Base-by-base conservation (phyloP, 2,888 invertebrate species). In the Linnaemya tessellans region DNA sequence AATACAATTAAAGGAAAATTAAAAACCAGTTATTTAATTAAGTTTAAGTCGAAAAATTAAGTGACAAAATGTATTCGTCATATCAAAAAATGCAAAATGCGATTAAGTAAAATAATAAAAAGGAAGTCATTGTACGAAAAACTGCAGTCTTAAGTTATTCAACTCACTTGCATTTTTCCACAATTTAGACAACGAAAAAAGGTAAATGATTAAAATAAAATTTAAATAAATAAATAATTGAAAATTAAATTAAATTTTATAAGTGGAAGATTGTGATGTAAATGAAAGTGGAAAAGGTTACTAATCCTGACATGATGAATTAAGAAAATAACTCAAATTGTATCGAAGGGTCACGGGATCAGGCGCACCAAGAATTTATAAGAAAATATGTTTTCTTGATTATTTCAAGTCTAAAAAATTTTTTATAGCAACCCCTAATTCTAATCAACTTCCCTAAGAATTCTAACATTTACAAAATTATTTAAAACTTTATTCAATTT, bases 111-210 rank as follows among this genome's bases (percentile, higher is more conserved):
- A 58, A 65, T 65, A 35, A n/a, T n/a, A n/a, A n/a, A 35, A 56
- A 35, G 7, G 18, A 80, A 84, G 84, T 84, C 84, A 84, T 84
- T 79, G 84, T 20, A 74, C 84, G 60, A 64, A 60, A 67, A 67
- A 71, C 49, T 74, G 67, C 51, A 15, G 54, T 46, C 46, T 65
- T 71, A 46, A 80, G 46, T 35, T 62, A 64, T 80, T 79, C 70
- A 70, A 79, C 60, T 54, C 51, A 51, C 51, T 70, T 70, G 68
- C 60, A 60, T 70, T 79, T 73, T 77, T 77, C 30, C 22, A 68
- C 9, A 54, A 58, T 58, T 43, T 54, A 54, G 54, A 54, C 9
- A 46, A 67, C 46, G 49, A 43, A 49, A 64, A 65, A 35, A 22
- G 3, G 13, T 8, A 20, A 49, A 74, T 20, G 3, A 41, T 51